Conservation (phyloP, 2,888 invertebrate species). For the Neria commutata region DNA sequence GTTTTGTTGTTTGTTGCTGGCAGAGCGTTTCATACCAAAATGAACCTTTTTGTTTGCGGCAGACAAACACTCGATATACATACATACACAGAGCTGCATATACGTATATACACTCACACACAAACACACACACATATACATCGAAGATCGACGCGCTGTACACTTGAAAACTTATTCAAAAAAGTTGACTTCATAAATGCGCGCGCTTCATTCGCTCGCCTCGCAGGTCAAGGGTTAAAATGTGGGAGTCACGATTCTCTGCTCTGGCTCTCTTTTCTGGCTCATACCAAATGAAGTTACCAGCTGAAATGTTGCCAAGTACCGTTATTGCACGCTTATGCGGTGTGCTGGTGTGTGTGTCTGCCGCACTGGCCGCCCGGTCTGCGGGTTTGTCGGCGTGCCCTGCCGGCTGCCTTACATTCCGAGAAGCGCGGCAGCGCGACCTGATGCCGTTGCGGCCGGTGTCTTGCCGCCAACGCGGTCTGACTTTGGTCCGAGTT, state of each 20-base stretch:
- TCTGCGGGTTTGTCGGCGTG: not conserved
- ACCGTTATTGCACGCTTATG: constrained; percentile 39
- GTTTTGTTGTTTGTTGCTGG: not conserved
- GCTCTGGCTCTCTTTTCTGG: constrained; percentile 27
- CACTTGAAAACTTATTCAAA: constrained; percentile 1
- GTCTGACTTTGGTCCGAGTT: constrained; percentile 29
- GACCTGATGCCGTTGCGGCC: constrained; percentile 34
- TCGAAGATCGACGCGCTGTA: not conserved
- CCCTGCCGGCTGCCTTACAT: constrained; percentile 7
- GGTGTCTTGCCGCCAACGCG: not conserved
- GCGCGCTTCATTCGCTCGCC: constrained; percentile 45
- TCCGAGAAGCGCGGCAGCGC: constrained; percentile 9
- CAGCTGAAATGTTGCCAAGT: constrained; percentile 45
- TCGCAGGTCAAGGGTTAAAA: constrained; percentile 60
- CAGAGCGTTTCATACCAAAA: not conserved
- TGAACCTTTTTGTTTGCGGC: not conserved
- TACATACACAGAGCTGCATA: too few species aligned
- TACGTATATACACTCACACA: too few species aligned
- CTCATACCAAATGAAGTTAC: constrained; percentile 51
- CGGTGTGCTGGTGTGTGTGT: not conserved
- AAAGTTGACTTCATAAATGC: constrained; percentile 4
- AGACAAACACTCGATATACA: too few species aligned
- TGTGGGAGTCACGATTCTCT: constrained; percentile 61
- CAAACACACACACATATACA: not conserved
- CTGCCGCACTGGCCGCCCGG: constrained; percentile 8